Conservation (phyloP, 1,140 invertebrate genomes). For the Procambarus clarkii region DNA sequence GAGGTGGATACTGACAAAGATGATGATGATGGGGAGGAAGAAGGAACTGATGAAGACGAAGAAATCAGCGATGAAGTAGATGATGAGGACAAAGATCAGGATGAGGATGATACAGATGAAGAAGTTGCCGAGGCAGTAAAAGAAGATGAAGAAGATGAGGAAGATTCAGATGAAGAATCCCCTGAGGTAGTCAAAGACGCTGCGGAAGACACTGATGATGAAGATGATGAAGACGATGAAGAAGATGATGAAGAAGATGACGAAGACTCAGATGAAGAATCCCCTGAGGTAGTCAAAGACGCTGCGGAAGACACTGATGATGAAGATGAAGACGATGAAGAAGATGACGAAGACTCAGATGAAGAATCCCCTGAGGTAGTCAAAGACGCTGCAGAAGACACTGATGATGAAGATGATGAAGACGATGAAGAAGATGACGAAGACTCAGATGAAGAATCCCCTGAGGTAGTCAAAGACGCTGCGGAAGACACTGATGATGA, state of each 20-base stretch:
- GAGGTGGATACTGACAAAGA: neutral
- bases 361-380: no score
- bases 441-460: neutral
- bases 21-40: neutral
- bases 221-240: neutral
- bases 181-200: neutral
- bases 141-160: neutral
- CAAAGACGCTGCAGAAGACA: no score
- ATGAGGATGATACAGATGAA: neutral
- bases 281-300: neutral
- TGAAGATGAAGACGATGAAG: neutral
- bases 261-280: neutral
- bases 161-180: neutral
- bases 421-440: neutral
- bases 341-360: neutral
- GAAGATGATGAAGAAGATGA: neutral
- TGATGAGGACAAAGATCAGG: neutral
- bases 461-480: neutral
- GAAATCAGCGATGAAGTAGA: neutral
- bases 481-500: neutral
- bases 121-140: neutral
- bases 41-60: constrained; percentile 16
- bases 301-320: neutral
- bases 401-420: neutral
- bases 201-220: neutral